Percentiles rank a stretch among this genome's conserved stretches.
phyloP scores from a whole-genome alignment of 2,113 vertebrate genomes.

The Festucalex cinctus region DNA sequence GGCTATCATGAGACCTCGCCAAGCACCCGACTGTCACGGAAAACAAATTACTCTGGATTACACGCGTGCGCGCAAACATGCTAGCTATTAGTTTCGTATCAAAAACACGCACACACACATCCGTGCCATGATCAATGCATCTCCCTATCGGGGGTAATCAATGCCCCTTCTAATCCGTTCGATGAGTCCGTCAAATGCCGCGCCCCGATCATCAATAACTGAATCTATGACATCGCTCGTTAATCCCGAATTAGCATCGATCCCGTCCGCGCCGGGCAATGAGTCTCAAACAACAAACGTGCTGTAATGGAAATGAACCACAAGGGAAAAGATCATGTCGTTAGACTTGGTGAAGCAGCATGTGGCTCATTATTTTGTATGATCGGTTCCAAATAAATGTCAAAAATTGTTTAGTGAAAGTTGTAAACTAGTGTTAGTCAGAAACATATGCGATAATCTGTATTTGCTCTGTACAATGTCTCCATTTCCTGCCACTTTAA shows the following conservation, averaged over 20 bases:
- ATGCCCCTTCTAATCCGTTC: slow-evolving; percentile 46
- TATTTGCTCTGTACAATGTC: not conserved
- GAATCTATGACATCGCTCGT: slow-evolving; percentile 42
- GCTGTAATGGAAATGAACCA: not conserved
- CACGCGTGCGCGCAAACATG: slow-evolving; percentile 2
- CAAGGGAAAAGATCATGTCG: not conserved
- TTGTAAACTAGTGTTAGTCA: too few relatives aligned
- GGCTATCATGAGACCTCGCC: not conserved
- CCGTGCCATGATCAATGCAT: slow-evolving; percentile 23
- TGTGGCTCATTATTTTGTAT: not conserved
- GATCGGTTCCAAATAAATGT: too few relatives aligned
- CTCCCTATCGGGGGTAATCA: slow-evolving; percentile 36
- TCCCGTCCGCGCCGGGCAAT: slow-evolving; percentile 14
- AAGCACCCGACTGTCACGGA: slow-evolving; percentile 46
- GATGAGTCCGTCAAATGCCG: slow-evolving; percentile 28
- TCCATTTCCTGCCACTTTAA: too few relatives aligned
- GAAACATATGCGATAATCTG: not conserved
- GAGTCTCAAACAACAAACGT: slow-evolving; percentile 6
- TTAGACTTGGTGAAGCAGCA: not conserved
- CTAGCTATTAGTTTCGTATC: not conserved
- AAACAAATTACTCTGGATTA: slow-evolving; percentile 36
- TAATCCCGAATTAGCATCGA: slow-evolving; percentile 55
- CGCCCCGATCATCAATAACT: slow-evolving; percentile 43
- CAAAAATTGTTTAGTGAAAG: too few relatives aligned
- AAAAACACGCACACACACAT: not conserved